Conservation (phyloP, 2,113 vertebrate genomes). For the Terrapene triunguis region DNA sequence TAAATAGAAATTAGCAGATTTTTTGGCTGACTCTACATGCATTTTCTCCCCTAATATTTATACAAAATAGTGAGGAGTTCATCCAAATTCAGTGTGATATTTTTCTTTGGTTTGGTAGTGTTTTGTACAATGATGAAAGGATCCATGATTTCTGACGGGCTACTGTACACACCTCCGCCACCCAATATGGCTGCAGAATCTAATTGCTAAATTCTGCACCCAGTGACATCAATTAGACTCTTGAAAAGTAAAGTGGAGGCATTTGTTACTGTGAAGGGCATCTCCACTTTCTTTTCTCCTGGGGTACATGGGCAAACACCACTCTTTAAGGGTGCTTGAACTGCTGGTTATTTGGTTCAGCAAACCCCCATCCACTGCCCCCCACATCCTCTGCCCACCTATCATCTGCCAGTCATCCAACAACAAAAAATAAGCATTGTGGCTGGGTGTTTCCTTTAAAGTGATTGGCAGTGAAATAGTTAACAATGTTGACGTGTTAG, state of each 20-base stretch:
- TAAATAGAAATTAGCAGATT: not conserved
- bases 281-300: slow-evolving; percentile 44
- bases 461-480: not conserved
- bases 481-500: not conserved
- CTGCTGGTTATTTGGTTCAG: slow-evolving; percentile 38
- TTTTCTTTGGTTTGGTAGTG: not conserved
- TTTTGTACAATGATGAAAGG: not conserved
- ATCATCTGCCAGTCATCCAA: not conserved
- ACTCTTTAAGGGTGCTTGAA: slow-evolving; percentile 46
- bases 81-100: not conserved
- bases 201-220: slow-evolving; percentile 57
- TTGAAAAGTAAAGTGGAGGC: slow-evolving; percentile 49
- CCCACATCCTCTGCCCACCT: not conserved
- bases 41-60: not conserved
- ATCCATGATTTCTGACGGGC: not conserved
- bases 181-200: slow-evolving; percentile 37
- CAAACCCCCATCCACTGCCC: slow-evolving; percentile 14
- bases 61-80: not conserved
- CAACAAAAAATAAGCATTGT: not conserved
- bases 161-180: not conserved
- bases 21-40: not conserved
- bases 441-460: slow-evolving; percentile 12
- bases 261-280: slow-evolving; percentile 32
- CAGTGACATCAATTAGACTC: slow-evolving; percentile 46
- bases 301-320: not conserved